Base-by-base conservation (phyloP, 2,113 vertebrate species). In the Bubo blakistoni region DNA sequence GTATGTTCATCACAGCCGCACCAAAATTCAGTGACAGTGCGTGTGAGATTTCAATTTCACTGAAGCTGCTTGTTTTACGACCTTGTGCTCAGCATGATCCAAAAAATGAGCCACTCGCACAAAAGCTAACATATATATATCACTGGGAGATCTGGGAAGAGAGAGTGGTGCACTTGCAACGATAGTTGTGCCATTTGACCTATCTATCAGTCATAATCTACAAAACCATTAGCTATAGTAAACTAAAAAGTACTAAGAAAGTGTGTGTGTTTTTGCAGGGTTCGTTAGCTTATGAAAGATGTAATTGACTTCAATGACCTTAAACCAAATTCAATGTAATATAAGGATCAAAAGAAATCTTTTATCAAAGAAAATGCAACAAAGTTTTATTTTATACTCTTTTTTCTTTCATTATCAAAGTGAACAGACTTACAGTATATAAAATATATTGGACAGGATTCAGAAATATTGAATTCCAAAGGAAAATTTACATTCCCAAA, bases 291-390 rank as follows among this genome's bases (percentile, higher is more conserved):
- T 81, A 69, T 70, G 57, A 90, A 94, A 86, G 69, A 91, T 70
- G 77, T 66, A 96, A 94, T 79, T 94, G 91, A 96, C 91, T 94
- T 90, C 55, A 79, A n/a, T 72, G 52, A 85, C 77, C 66, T 91
- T 83, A 92, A 92, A 79, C n/a, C 44, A 94, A 94, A 95, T 91
- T 93, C 83, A 80, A 17, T 86, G 65, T 86, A 94, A 90, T 88
- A 82, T 29, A 95, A 85, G 34, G 65, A 94, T 89, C 86, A 96
- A 96, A 97, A 94, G 66, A 90, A 90, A 12, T 51, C 32, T 92
- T 94, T 80, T 86, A 90, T 93, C 92, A 94, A 96, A 94, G 88
- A 91, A 87, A 95, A 92, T 69, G 71, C 40, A 91, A 79, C 36
- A 61, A 87, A 88, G 36, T 91, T 88, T 81, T 86, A n/a, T 65